These are phyloP conservation scores for sheep (Ovis aries) DNA, from an alignment of 2,113 vertebrate genomes.

Conservation along the genomic window DNA sequence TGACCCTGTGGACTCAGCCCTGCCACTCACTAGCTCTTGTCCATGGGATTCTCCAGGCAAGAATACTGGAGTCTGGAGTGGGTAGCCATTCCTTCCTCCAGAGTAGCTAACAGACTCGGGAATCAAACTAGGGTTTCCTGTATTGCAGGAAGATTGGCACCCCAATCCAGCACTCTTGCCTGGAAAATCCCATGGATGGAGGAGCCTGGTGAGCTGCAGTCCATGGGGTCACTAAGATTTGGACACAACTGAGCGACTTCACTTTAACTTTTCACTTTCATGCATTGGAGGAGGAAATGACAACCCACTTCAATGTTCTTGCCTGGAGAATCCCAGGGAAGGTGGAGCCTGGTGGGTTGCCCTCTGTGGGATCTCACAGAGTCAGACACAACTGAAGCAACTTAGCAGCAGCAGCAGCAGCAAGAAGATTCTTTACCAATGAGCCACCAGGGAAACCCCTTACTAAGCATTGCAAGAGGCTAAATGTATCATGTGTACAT, in stretches of 20 bases:
- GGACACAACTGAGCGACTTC: fast-evolving
- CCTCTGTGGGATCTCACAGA: too few species aligned
- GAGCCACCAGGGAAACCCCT: neutral
- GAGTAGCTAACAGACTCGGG: neutral
- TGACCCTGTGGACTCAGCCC: neutral
- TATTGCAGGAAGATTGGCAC: neutral
- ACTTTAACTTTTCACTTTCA: too few species aligned
- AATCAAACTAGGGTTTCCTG: neutral
- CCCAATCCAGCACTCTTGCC: too few species aligned
- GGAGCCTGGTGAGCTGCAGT: too few species aligned
- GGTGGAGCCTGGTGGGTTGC: too few species aligned
- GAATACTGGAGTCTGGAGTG: neutral
- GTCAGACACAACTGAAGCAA: too few species aligned
- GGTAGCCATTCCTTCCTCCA: neutral
- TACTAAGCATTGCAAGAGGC: neutral
- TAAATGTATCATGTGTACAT: neutral
- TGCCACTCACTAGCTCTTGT: neutral
- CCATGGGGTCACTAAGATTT: fast-evolving
- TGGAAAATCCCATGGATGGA: too few species aligned
- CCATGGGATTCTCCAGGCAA: neutral
- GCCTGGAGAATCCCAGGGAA: too few species aligned
- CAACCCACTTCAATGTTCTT: too few species aligned
- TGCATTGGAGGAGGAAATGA: too few species aligned
- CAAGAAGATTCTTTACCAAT: neutral
- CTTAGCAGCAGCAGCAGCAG: too few species aligned